These are phyloP conservation scores for Zalophus californianus DNA, from an alignment of 2,797 vertebrate genomes.

Conservation along the genomic window DNA sequence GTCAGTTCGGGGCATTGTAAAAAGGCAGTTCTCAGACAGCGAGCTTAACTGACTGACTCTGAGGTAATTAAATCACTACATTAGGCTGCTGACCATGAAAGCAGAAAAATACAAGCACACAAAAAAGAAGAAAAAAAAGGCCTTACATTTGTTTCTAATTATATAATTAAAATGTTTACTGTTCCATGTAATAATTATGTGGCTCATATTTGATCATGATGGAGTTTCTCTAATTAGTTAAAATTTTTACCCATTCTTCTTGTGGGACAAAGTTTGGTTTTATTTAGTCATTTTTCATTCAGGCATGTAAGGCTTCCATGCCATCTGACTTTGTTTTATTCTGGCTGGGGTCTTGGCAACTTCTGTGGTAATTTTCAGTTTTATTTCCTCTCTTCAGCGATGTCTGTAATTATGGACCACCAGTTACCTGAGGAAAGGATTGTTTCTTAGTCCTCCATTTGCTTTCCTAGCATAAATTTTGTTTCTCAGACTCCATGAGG, in stretches of 20 bases:
- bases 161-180: conserved; percentile 84
- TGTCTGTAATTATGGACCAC: conserved; percentile 50
- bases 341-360: conserved; percentile 70
- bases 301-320: conserved; percentile 70
- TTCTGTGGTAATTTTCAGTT: conserved; percentile 70
- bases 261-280: conserved; percentile 79
- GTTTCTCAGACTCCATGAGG: background rate
- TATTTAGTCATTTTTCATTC: conserved; percentile 80
- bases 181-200: conserved; percentile 82
- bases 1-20: conserved; percentile 82
- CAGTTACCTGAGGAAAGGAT: conserved; percentile 66
- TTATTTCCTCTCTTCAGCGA: conserved; percentile 65
- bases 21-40: conserved; percentile 79
- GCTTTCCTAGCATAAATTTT: background rate
- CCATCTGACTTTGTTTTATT: conserved; percentile 81
- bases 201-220: conserved; percentile 79
- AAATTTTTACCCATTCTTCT: conserved; percentile 81
- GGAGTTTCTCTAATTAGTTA: conserved; percentile 81
- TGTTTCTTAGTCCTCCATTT: background rate
- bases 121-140: conserved; percentile 78
- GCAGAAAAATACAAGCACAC: conserved; percentile 75
- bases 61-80: conserved; percentile 83
- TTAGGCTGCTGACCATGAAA: conserved; percentile 81
- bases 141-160: conserved; percentile 83
- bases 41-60: conserved; percentile 78